Evolutionary conservation across 1,140 invertebrate species (phyloP).

Genomic region (Meteorus sp.): DNA sequence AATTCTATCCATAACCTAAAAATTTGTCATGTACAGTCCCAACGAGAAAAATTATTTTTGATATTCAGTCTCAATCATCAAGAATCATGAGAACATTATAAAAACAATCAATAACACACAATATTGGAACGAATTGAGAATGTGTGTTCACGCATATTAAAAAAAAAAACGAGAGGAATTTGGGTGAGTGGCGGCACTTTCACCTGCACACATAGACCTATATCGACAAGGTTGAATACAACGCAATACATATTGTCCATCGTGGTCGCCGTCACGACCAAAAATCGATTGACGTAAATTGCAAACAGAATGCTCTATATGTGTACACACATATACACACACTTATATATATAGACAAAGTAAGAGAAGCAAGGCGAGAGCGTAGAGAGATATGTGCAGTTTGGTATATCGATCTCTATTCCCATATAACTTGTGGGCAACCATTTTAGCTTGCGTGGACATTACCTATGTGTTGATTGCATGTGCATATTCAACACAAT

Average conservation of each 20-base stretch:
- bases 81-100: too few species aligned
- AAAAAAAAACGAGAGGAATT: neutral
- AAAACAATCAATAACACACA: too few species aligned
- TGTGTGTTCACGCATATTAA: neutral
- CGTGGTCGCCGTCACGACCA: too few species aligned
- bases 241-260: constrained; percentile 16
- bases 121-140: too few species aligned
- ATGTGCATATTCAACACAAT: neutral
- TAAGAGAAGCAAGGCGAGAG: neutral
- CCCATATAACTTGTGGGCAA: neutral
- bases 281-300: constrained; percentile 25
- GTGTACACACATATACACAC: neutral
- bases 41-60: too few species aligned
- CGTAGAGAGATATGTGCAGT: too few species aligned
- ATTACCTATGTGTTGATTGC: neutral
- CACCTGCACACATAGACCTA: constrained; percentile 7
- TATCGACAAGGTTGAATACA: constrained; percentile 20
- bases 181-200: constrained; percentile 3
- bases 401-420: too few species aligned
- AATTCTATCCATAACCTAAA: too few species aligned
- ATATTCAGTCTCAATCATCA: too few species aligned
- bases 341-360: neutral
- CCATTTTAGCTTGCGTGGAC: neutral
- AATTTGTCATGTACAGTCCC: too few species aligned
- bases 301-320: neutral